These are phyloP conservation scores for Margarornis squamiger DNA, from an alignment of 2,797 vertebrate genomes.

Conservation along the genomic window DNA sequence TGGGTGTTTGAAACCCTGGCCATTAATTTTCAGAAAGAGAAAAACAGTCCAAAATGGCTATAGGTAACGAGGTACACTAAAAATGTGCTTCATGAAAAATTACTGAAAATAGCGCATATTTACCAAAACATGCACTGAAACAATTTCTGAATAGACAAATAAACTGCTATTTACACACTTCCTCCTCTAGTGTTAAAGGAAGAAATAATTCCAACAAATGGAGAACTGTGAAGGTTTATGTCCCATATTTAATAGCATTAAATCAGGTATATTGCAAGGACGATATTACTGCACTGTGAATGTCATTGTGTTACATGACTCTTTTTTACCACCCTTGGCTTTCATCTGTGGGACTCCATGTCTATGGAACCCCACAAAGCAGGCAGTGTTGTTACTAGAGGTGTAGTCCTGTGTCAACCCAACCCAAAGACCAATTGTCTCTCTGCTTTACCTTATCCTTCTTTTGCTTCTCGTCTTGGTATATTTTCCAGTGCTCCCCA, in stretches of 20 bases:
- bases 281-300: background rate
- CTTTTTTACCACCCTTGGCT: background rate
- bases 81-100: background rate
- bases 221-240: constrained; percentile 31
- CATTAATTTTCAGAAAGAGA: background rate
- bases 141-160: background rate
- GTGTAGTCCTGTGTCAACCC: background rate
- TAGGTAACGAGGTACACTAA: background rate
- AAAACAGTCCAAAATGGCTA: background rate
- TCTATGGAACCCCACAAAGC: background rate
- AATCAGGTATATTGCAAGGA: background rate
- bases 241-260: background rate
- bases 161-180: background rate
- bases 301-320: background rate
- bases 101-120: background rate
- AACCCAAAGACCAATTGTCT: background rate
- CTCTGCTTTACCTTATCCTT: constrained; percentile 90
- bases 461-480: constrained; percentile 95
- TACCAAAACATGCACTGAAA: background rate
- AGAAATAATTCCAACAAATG: constrained; percentile 12
- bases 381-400: background rate
- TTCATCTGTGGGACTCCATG: background rate
- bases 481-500: constrained; percentile 89
- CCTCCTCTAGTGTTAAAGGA: background rate
- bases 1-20: background rate